These are phyloP conservation scores for Macrobrachium nipponense DNA, from an alignment of 1,140 invertebrate species.

Conservation along the genomic window DNA sequence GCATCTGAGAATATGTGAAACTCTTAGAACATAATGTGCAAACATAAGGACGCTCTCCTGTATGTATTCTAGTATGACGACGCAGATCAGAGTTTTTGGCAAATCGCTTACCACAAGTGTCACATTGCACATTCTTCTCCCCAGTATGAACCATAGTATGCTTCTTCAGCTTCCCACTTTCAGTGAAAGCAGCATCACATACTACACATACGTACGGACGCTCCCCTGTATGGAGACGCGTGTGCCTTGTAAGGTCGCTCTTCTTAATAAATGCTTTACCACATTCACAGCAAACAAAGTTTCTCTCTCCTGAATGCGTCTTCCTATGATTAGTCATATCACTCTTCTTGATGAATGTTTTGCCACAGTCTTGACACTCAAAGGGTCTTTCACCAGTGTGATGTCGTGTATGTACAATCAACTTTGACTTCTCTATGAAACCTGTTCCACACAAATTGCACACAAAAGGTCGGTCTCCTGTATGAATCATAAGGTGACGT, in stretches of 20 bases:
- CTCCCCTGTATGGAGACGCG: slow-evolving; percentile 35
- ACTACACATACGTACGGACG: slow-evolving; percentile 36
- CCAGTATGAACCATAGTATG: slow-evolving; percentile 48
- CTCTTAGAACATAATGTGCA: slow-evolving; percentile 32
- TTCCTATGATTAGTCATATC: slow-evolving; percentile 42
- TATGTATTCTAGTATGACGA: slow-evolving; percentile 38
- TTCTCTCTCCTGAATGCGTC: slow-evolving; percentile 43
- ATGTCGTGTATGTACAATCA: slow-evolving; percentile 39
- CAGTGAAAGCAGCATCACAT: slow-evolving; percentile 29
- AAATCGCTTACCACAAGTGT: slow-evolving; percentile 38
- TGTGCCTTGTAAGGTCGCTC: slow-evolving; percentile 43
- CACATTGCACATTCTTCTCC: slow-evolving; percentile 37
- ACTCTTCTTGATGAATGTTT: slow-evolving; percentile 50
- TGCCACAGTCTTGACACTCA: slow-evolving; percentile 37
- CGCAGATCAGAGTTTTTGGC: slow-evolving; percentile 47
- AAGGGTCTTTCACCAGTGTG: slow-evolving; percentile 50
- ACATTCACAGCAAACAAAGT: slow-evolving; percentile 44
- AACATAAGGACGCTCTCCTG: slow-evolving; percentile 41
- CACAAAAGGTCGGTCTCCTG: slow-evolving; percentile 43
- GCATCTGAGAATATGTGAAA: slow-evolving; percentile 34
- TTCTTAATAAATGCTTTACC: slow-evolving; percentile 48
- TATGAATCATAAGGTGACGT: slow-evolving; percentile 47
- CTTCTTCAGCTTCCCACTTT: slow-evolving; percentile 45
- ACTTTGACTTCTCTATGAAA: slow-evolving; percentile 41
- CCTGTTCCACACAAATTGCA: slow-evolving; percentile 40